Evolutionary conservation across 2,888 invertebrate species (phyloP).

Genomic region (Cantharis rufa): DNA sequence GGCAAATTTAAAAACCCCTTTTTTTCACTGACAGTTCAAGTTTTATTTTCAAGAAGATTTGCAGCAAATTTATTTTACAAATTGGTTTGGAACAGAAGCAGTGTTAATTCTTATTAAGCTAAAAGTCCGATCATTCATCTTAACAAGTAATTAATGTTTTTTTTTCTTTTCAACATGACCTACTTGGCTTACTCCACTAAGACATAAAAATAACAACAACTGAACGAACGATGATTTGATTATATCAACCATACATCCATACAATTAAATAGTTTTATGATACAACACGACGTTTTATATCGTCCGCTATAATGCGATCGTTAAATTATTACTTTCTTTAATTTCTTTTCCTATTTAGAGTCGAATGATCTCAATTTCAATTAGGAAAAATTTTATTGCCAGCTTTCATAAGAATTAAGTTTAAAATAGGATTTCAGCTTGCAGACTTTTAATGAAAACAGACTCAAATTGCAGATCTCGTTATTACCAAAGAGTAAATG

Average conservation of each 20-base stretch:
- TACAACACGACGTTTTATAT: background rate
- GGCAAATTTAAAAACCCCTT: background rate
- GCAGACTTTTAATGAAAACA: background rate
- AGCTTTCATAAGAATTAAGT: background rate
- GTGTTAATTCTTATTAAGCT: conserved; percentile 4
- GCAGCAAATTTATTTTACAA: background rate
- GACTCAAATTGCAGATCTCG: too few relatives aligned
- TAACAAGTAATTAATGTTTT: conserved; percentile 2
- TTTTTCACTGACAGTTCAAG: background rate
- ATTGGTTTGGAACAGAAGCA: conserved; percentile 1
- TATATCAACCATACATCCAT: background rate
- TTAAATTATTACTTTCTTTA: background rate
- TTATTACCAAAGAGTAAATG: too few relatives aligned
- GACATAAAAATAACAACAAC: background rate
- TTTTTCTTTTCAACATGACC: background rate
- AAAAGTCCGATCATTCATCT: conserved; percentile 1
- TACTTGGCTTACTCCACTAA: background rate
- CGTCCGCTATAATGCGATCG: background rate
- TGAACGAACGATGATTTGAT: background rate
- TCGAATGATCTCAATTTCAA: background rate
- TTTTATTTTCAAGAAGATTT: background rate
- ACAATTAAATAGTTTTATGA: background rate
- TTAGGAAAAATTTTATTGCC: background rate
- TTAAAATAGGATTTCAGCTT: background rate
- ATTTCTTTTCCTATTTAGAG: background rate